Evolutionary conservation across 1,140 invertebrate genomes (phyloP).

Genomic region (Neelides sp.): DNA sequence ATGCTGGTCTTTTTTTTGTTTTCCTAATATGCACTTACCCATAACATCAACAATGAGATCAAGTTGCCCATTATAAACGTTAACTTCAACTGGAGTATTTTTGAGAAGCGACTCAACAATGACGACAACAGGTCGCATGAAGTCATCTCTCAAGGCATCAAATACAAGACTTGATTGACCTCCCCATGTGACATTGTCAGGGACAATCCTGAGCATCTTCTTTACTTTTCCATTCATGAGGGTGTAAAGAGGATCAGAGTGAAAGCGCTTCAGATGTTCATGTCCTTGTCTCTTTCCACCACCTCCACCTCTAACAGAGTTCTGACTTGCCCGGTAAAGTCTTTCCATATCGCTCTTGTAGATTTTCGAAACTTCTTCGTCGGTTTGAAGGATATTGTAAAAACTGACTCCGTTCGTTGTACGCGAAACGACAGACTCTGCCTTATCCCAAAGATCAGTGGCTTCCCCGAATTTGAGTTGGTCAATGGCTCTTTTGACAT

Average conservation of each 20-base stretch:
- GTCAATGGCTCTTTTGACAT: slow-evolving; percentile 35
- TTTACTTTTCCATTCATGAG: slow-evolving; percentile 62
- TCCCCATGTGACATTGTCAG: slow-evolving; percentile 50
- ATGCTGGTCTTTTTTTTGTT: not conserved
- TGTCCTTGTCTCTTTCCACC: not conserved
- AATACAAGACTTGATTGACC: slow-evolving; percentile 50
- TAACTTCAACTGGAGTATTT: slow-evolving; percentile 50
- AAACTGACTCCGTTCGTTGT: slow-evolving; percentile 56
- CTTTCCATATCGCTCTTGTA: slow-evolving; percentile 22
- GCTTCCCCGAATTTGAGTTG: slow-evolving; percentile 43
- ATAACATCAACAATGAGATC: slow-evolving; percentile 59
- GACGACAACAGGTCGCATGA: slow-evolving; percentile 69
- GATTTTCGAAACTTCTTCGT: slow-evolving; percentile 31
- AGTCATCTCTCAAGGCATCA: slow-evolving; percentile 48
- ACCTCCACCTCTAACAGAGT: not conserved
- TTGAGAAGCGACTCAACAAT: slow-evolving; percentile 57
- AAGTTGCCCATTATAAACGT: slow-evolving; percentile 54
- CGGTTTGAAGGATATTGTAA: slow-evolving; percentile 60
- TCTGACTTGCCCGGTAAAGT: slow-evolving; percentile 2
- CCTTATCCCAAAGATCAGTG: slow-evolving; percentile 48
- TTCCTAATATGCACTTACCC: slow-evolving; percentile 41
- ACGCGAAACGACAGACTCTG: slow-evolving; percentile 45
- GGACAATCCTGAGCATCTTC: slow-evolving; percentile 45
- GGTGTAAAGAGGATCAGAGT: slow-evolving; percentile 34
- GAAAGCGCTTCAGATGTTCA: slow-evolving; percentile 7